Evolutionary conservation across 2,797 vertebrate genomes (phyloP).

Genomic region (Triplophysa yarkandensis): DNA sequence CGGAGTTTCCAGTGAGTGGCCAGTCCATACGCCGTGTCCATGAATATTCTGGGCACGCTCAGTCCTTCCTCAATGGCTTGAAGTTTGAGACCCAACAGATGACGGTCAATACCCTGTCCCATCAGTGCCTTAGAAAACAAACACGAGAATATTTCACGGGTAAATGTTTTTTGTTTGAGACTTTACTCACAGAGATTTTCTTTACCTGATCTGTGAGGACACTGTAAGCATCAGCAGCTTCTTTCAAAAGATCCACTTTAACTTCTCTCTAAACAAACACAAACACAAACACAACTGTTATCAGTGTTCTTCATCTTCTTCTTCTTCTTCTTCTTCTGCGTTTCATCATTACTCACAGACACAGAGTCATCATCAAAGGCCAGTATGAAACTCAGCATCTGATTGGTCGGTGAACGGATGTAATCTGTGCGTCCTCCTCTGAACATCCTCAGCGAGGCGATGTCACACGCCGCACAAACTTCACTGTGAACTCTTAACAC

Average conservation of each 20-base stretch:
- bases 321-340: background rate
- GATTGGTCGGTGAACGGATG: slow-evolving; percentile 79
- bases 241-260: slow-evolving; percentile 73
- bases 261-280: slow-evolving; percentile 73
- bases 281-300: background rate
- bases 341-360: slow-evolving; percentile 65
- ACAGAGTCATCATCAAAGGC: slow-evolving; percentile 70
- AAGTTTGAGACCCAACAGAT: slow-evolving; percentile 82
- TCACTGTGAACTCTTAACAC: slow-evolving; percentile 75
- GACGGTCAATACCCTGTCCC: slow-evolving; percentile 77
- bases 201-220: slow-evolving; percentile 74
- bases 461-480: slow-evolving; percentile 76
- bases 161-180: too few relatives aligned
- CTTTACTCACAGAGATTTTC: background rate
- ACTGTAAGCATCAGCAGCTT: slow-evolving; percentile 73
- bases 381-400: slow-evolving; percentile 73
- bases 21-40: slow-evolving; percentile 83
- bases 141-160: background rate
- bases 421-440: slow-evolving; percentile 77
- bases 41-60: slow-evolving; percentile 81
- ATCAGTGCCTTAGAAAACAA: slow-evolving; percentile 67
- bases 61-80: slow-evolving; percentile 81
- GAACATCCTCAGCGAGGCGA: slow-evolving; percentile 79
- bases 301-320: background rate
- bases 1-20: slow-evolving; percentile 85